A percentile compares a stretch with the other conserved stretches of the same genome.
phyloP scores from a whole-genome alignment of 2,797 vertebrate genomes.

The Gobionotothen gibberifrons region DNA sequence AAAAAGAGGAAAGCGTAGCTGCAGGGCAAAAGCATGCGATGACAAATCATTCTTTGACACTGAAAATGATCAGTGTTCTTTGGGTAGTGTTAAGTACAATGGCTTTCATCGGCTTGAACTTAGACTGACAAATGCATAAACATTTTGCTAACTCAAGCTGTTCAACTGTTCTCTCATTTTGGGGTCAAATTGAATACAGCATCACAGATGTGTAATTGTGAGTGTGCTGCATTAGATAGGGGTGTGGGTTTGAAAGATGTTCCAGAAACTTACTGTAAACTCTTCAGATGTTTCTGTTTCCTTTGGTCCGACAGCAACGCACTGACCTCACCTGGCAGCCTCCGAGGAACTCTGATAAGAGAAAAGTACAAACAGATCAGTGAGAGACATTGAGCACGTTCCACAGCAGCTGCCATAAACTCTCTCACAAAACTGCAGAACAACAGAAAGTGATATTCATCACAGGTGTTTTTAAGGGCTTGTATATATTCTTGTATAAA shows the following conservation, averaged over 20 bases:
- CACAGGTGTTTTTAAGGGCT: too few relatives aligned
- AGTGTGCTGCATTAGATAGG: not conserved
- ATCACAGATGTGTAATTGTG: not conserved
- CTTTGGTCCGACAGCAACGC: constrained; percentile 7
- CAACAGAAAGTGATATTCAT: not conserved
- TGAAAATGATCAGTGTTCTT: not conserved
- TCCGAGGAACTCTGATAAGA: constrained; percentile 39
- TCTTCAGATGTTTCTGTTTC: constrained; percentile 8
- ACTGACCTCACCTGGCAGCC: constrained; percentile 27
- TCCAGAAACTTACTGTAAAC: constrained; percentile 48
- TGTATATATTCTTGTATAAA: too few relatives aligned
- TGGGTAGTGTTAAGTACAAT: not conserved
- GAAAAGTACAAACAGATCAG: not conserved
- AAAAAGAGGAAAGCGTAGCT: too few relatives aligned
- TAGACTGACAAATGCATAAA: not conserved
- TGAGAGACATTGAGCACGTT: not conserved
- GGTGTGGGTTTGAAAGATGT: not conserved
- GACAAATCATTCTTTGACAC: too few relatives aligned
- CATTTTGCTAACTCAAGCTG: not conserved
- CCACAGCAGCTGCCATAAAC: not conserved
- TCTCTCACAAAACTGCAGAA: not conserved
- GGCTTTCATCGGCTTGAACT: too few relatives aligned
- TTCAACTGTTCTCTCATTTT: not conserved
- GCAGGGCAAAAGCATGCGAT: not conserved
- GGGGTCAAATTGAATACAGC: not conserved